Base-by-base conservation (phyloP, 2,888 invertebrate genomes). In the Apotomis capreana region DNA sequence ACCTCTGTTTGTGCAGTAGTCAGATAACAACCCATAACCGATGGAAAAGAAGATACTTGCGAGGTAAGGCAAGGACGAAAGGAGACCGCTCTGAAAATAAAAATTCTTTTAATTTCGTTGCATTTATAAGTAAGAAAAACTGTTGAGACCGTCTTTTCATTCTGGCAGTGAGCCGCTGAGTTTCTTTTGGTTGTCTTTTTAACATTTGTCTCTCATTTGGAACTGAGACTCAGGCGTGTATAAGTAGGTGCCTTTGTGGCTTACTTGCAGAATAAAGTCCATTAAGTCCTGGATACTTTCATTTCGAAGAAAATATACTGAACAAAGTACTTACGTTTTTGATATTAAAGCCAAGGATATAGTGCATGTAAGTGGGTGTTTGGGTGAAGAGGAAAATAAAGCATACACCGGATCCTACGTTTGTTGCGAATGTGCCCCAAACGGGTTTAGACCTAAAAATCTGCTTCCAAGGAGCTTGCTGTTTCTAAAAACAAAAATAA, bases 41-140 rank as follows among this genome's bases (percentile, higher is more conserved):
- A 95, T 90, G 60, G 94, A 92, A 0, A 83, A 75, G 49, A 88
- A 79, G n/a, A 93, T 95, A 71, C 95, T 94, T 0, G 88, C 89
- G 0, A 96, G 81, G 77, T 95, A 96, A 0, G 95, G 95, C 12
- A 95, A 76, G 0, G 95, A 94, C 0, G 95, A 95, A 0, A 95
- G 78, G 0, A 94, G 65, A 37, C 95, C 95, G 80, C 94, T 95
- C 95, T 95, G 85, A 72, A 40, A 40, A 40, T 6, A 5, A 40
- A 40, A 40, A 6, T 40, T 40, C 10, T 10, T 3, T 49, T 9
- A 6, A 49, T 49, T 8, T 44, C 6, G 44, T 5, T 6, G 5
- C 8, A 44, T 44, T 44, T 44, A 44, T 26, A 26, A 26, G 26
- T 26, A 26, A 26, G 26, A 26, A 26, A 26, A 0, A 26, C 26